Base-by-base conservation (phyloP, 2,888 invertebrate species). In the Cryptus viduatorius region DNA sequence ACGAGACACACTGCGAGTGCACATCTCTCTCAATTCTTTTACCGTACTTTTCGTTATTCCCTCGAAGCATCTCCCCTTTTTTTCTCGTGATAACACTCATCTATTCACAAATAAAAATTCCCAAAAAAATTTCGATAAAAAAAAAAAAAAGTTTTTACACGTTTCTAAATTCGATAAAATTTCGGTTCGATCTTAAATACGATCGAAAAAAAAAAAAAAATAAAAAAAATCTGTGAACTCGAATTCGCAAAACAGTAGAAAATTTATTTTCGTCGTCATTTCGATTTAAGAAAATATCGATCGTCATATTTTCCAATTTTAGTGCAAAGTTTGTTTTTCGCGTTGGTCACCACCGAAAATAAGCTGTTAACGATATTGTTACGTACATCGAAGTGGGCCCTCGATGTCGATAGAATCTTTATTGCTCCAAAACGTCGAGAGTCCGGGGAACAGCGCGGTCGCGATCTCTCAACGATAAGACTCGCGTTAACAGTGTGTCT, bases 381-480 rank as follows among this genome's bases (percentile, higher is more conserved):
- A 59, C 10, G 10, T 12, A 16, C 48, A 46, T n/a, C 29, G 16
- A 16, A 64, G 16, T 16, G 12, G 37, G 16, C 64, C 48, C 64
- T 64, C 31, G 31, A 61, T 78, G 78, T 73, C 78, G 78, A 82
- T 82, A 68, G 73, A 73, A 83, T 83, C 82, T 83, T 83, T 83
- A 83, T 83, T 83, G 78, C 61, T 48, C 72, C 44, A 56, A 73
- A 79, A 71, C 79, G 65, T 71, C 59, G 77, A 59, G 77, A 59
- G 44, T 48, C 46, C 75, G 46, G 69, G 73, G 29, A 19, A 61
- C 29, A 8, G 37, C 37, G 37, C 37, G 73, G 68, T 83, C 73
- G 67, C 61, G 78, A 83, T 83, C 78, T 68, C 48, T 10, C 73
- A 79, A 69, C 73, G 82, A 83, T 83, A 78, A 79, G 50, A 79